Base-by-base conservation (phyloP, 2,113 vertebrate genomes). In the Caranx melampygus region DNA sequence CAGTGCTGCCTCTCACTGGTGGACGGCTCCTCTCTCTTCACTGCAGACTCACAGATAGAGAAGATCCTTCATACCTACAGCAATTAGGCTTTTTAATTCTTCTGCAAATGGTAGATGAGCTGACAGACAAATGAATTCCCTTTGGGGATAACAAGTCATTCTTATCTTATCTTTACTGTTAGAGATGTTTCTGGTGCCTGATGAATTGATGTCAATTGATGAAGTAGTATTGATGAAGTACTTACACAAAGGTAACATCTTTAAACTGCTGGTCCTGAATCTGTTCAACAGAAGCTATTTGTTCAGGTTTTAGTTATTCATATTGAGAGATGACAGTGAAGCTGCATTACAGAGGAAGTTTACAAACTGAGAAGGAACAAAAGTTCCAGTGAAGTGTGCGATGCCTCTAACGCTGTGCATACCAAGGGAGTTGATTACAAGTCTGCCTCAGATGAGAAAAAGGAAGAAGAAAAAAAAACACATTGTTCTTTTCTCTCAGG, bases 401-500 rank as follows among this genome's bases (percentile, higher is more conserved):
- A 61, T 57, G 51, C 6, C 15, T 33, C 0, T 21, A 51, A 54
- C 63, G 20, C 0, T 40, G 8, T 26, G 60, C 42, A 58, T 31
- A 18, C 49, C 8, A 2, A 26, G 15, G 6, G 11, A 55, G 18
- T 31, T 18, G 16, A 72, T 21, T 10, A 72, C 57, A 70, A 31
- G 18, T 60, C 37, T 15, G 33, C 3, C 37, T 63, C 31, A 44
- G 47, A 47, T 34, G 6, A 60, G 69, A 61, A 54, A 62, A 52
- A 44, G 75, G 54, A 35, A n/a, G 16, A 47, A 15, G 16, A 47
- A 47, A 21, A 4, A n/a, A 55, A 55, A 12, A 20, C 6, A 0
- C 42, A 34, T 1, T 66, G 33, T 57, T 74, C 20, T 58, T 62
- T 70, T 37, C 35, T 78, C 72, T 59, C 42, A 35, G 51, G 73